A percentile compares a stretch with the other conserved stretches of the same genome.
phyloP scores from a whole-genome alignment of 2,113 vertebrate genomes.

The Grus americana region DNA sequence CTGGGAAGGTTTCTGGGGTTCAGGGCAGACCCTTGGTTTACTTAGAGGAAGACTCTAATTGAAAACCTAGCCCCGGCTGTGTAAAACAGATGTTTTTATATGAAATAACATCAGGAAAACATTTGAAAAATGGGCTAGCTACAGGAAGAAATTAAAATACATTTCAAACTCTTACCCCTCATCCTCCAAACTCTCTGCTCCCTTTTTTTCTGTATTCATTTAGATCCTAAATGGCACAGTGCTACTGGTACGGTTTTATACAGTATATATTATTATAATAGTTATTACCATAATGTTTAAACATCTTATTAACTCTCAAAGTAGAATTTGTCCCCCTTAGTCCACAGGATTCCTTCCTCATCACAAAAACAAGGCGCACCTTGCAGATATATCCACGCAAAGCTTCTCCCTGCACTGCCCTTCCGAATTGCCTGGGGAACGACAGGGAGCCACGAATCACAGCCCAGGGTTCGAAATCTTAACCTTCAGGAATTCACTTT shows the following conservation, averaged over 20 bases:
- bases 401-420: neutral
- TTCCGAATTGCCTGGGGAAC: neutral
- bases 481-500: slow-evolving; percentile 25
- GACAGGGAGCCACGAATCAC: neutral
- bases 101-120: neutral
- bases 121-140: neutral
- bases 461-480: neutral
- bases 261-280: neutral
- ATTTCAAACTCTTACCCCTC: neutral
- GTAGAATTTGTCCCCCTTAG: neutral
- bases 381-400: neutral
- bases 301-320: neutral
- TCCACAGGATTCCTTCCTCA: neutral
- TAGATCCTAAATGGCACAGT: neutral
- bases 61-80: neutral
- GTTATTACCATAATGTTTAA: neutral
- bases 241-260: neutral
- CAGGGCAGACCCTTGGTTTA: neutral
- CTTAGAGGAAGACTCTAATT: neutral
- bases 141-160: neutral
- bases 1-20: neutral
- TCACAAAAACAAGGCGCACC: neutral
- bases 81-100: neutral
- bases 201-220: neutral
- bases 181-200: neutral